Evolutionary conservation across 2,113 vertebrate species (phyloP), one percentile per base, ranked within the genome.

Genomic region (Pterocles burchelli): DNA sequence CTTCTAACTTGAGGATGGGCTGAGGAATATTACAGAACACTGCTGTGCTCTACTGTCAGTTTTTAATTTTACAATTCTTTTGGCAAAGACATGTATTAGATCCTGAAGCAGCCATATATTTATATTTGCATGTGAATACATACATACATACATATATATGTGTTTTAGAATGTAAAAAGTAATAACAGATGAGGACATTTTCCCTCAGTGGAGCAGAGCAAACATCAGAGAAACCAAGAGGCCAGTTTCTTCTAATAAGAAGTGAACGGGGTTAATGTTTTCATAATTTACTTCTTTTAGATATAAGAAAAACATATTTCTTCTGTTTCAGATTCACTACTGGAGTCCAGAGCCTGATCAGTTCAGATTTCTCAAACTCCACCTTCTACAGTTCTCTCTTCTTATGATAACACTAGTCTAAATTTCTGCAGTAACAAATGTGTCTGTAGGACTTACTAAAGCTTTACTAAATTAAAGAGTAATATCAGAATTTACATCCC

Each of bases 61-160:
- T 83, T 79, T 62, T 63, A 63, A 76, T 75, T 72, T 89, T 63
- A 76, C 31, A 34, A 8, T 57, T 89, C 33, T 75, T 62, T 79
- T 49, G 36, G 5, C 36, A 91, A 71, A 89, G 13, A 10, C 21
- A 58, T 4, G 20, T 54, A 36, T 59, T 65, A 81, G 15, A 45
- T 19, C 7, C 33, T 72, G 13, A 3, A 79, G 6, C 10, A 79
- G 4, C 16, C 21, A 33, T 31, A 59, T 8, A 4, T 45, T 49
- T 85, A 11, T 68, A 25, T 59, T 65, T 59, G 21, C 41, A n/a
- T 41, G 14, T 34, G 24, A 9, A 3, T 18, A 28, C 38, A 49
- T 10, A 8, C 5, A 9, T 4, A 36, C 3, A 6, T 33, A 26
- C 1, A 51, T 16, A 59, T 26, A 9, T 15, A 6, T 9, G 4